Evolutionary conservation across 2,113 vertebrate species (phyloP), one percentile per base, ranked within the genome.

Genomic region (Rhineura floridana): DNA sequence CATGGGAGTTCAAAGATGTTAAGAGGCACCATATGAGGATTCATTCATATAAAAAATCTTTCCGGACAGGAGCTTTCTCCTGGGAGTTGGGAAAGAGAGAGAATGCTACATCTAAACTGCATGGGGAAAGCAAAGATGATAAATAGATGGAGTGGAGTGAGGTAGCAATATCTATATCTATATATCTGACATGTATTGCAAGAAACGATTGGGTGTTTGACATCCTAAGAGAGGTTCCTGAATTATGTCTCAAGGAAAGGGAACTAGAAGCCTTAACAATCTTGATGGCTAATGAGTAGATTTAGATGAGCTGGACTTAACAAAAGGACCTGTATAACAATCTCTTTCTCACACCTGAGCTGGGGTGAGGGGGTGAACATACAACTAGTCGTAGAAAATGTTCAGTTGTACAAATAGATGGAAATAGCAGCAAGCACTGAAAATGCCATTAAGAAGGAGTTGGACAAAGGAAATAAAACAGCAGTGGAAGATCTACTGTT

Each of bases 11-110:
- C 62, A 88, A 67, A 78, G 81, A 48, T 78, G 33, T 83, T 78
- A 88, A 78, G 81, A 83, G 81, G 81, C 62, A 44, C 81, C 46
- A 67, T 88, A 69, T n/a, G 81, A 88, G 59, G 30, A 78, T 59
- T 88, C 72, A 79, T 84, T 79, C 75, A 69, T 78, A 78, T 70
- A 46, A 30, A 78, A 46, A 55, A 70, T 78, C 69, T 78, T 87
- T 84, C 62, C 78, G 81, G 75, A 83, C 19, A n/a, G 21, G 36
- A 46, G 48, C 50, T n/a, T 88, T 55, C 62, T 59, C 62, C 21
- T 28, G 48, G 81, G 48, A 44, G 36, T 5, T 19, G 48, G 67
- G 30, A 84, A 10, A 11, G 63, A 70, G 17, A 11, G 63, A 70
- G 15, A 72, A 33, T 33, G 28, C 36, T n/a, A 36, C 81, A 78